These are phyloP conservation scores for Bujurquina vittata DNA, from an alignment of 2,113 vertebrate genomes.

Conservation along the genomic window DNA sequence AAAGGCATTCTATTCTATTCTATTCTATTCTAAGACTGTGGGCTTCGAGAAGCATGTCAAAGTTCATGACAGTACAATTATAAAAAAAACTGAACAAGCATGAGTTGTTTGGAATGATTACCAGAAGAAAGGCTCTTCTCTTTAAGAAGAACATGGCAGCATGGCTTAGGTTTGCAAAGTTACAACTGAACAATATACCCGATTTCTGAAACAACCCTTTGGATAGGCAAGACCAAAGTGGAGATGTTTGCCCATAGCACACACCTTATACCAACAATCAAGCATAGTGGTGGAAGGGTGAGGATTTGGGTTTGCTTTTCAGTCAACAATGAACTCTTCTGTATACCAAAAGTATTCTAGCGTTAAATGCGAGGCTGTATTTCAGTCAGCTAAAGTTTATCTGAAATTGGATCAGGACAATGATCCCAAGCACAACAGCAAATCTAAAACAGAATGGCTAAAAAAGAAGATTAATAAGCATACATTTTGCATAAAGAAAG, in stretches of 20 bases:
- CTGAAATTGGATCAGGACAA: too few species aligned
- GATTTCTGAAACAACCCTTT: not conserved
- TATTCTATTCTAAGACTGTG: too few species aligned
- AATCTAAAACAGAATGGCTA: too few species aligned
- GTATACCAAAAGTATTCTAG: not conserved
- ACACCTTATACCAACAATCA: not conserved
- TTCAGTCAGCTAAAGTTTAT: too few species aligned
- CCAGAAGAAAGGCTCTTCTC: not conserved
- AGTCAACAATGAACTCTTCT: not conserved
- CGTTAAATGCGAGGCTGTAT: not conserved
- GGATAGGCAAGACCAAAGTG: not conserved
- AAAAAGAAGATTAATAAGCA: not conserved
- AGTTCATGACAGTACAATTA: not conserved
- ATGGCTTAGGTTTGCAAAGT: not conserved
- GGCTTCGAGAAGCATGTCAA: too few species aligned
- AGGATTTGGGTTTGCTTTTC: not conserved
- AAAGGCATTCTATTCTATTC: too few species aligned
- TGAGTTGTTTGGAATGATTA: not conserved
- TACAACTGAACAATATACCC: not conserved
- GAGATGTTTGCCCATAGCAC: not conserved
- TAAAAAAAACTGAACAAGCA: slow-evolving; percentile 1
- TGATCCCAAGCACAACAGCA: too few species aligned
- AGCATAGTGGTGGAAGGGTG: not conserved
- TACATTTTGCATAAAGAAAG: too few species aligned
- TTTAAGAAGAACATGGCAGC: not conserved